Evolutionary conservation across 2,797 vertebrate genomes (phyloP).

Genomic region (Sparidentex hasta): DNA sequence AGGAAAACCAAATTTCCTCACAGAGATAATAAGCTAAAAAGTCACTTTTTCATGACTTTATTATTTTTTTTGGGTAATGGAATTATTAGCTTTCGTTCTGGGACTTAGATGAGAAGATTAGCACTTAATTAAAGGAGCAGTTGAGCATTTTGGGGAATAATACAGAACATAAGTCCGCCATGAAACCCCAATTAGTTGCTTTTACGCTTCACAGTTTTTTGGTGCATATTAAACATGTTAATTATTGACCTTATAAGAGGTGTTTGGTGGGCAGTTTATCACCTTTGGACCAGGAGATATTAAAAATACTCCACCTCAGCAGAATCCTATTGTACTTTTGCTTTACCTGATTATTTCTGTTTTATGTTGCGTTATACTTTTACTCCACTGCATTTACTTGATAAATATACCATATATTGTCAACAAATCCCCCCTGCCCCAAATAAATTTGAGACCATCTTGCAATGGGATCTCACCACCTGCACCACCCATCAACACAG

Average conservation of each 20-base stretch:
- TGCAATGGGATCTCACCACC: no score
- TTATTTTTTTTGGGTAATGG: not conserved
- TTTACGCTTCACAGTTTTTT: not conserved
- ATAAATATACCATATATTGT: no score
- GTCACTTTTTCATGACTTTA: not conserved
- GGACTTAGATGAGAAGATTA: not conserved
- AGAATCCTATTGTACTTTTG: no score
- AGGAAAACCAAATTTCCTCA: slow-evolving; percentile 26
- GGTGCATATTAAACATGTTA: not conserved
- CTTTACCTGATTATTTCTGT: no score
- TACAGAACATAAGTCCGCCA: not conserved
- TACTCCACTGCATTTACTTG: no score
- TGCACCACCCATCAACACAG: no score
- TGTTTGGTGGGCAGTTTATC: not conserved
- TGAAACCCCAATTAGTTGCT: not conserved
- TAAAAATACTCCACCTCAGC: no score
- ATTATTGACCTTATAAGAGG: not conserved
- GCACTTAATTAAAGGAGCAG: not conserved
- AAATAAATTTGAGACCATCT: no score
- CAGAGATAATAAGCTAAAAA: slow-evolving; percentile 5
- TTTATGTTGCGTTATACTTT: no score
- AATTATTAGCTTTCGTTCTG: not conserved
- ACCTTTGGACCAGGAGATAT: not conserved
- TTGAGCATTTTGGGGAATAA: not conserved
- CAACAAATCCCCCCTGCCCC: no score